Evolutionary conservation across 2,888 invertebrate species (phyloP).

Genomic region (Nephrotoma flavescens): DNA sequence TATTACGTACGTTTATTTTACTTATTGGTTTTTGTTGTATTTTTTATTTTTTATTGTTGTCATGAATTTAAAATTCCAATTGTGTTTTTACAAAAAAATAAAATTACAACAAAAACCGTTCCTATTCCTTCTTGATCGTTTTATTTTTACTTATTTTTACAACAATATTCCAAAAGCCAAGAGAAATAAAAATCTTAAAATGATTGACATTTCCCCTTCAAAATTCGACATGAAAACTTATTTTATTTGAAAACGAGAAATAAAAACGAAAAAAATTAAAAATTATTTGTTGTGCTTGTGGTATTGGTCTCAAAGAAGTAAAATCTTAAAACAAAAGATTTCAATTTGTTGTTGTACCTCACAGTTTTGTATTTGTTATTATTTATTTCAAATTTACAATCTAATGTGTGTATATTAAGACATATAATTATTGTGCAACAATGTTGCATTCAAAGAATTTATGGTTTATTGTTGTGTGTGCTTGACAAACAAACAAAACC

Average conservation of each 20-base stretch:
- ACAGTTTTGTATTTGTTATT: neutral
- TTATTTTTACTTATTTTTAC: neutral
- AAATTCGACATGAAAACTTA: neutral
- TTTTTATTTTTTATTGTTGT: neutral
- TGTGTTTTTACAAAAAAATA: neutral
- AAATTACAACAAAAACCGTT: neutral
- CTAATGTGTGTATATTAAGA: neutral
- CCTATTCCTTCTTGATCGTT: neutral
- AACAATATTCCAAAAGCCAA: neutral
- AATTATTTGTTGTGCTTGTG: neutral
- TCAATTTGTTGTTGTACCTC: neutral
- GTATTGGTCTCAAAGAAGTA: neutral
- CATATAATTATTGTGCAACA: neutral
- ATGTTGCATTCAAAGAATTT: neutral
- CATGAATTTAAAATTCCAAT: neutral
- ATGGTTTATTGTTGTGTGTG: neutral
- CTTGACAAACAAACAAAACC: neutral
- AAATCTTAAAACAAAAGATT: neutral
- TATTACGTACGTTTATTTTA: neutral
- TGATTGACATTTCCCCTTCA: neutral
- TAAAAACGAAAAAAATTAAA: neutral
- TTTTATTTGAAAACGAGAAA: neutral
- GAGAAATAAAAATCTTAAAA: neutral
- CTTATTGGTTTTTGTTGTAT: neutral
- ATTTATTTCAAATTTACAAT: neutral